phyloP scores from a whole-genome alignment of 1,140 invertebrate genomes.

The Cherax quadricarinatus region DNA sequence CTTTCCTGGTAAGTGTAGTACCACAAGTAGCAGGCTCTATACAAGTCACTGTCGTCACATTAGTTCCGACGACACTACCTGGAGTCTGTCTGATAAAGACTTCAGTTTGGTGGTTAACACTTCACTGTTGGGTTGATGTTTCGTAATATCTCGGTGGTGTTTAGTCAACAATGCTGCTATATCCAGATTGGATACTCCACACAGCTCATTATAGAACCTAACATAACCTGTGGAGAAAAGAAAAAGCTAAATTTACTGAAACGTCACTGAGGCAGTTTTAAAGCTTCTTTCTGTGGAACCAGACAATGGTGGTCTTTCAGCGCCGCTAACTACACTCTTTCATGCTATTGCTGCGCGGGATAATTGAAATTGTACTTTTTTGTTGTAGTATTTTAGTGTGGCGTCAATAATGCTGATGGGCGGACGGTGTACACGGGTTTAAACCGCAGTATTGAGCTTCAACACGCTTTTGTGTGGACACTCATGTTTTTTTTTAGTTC shows the following conservation, averaged over 20 bases:
- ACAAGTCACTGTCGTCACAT: too few relatives aligned
- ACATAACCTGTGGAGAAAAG: background rate
- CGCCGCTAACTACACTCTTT: background rate
- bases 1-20: too few relatives aligned
- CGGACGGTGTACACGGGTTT: background rate
- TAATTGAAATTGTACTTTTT: background rate
- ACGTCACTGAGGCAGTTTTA: background rate
- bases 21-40: too few relatives aligned
- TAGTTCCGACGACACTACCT: too few relatives aligned
- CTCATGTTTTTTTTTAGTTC: background rate
- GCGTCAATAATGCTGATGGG: background rate
- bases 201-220: background rate
- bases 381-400: background rate
- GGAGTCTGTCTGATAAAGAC: too few relatives aligned
- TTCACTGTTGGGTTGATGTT: too few relatives aligned
- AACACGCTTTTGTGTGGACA: background rate
- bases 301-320: background rate
- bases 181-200: background rate
- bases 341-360: background rate
- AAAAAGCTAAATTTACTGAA: background rate
- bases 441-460: background rate
- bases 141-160: too few relatives aligned
- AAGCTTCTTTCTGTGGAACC: background rate
- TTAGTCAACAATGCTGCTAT: too few relatives aligned
- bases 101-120: too few relatives aligned